These are phyloP conservation scores for Triplophysa tibetana DNA, from an alignment of 2,113 vertebrate genomes.

Conservation along the genomic window DNA sequence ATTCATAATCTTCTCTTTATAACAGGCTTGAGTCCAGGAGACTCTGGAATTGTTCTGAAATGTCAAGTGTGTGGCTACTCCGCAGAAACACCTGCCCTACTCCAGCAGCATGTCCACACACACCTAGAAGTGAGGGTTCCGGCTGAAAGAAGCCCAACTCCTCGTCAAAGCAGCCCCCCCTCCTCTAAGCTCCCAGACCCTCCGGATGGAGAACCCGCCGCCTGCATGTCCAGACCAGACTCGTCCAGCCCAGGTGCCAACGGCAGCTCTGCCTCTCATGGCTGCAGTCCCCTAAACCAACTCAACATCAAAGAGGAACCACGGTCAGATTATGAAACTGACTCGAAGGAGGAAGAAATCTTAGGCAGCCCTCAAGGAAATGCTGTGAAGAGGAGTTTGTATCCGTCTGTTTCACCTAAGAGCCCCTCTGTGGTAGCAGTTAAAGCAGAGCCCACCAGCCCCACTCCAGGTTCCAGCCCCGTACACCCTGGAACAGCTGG, in stretches of 20 bases:
- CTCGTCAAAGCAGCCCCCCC: conserved; percentile 59
- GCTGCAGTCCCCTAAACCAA: conserved; percentile 60
- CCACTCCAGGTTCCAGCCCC: conserved; percentile 88
- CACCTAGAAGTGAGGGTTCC: conserved; percentile 72
- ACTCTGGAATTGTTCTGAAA: conserved; percentile 76
- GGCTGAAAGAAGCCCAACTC: conserved; percentile 67
- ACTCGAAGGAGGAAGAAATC: conserved; percentile 50
- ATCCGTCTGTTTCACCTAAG: conserved; percentile 73
- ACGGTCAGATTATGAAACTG: conserved; percentile 66
- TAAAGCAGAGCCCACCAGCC: conserved; percentile 87
- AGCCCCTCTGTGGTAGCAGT: conserved; percentile 75
- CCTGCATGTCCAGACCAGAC: conserved; percentile 64
- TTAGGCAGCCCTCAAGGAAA: conserved; percentile 45
- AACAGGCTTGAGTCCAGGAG: conserved; percentile 77
- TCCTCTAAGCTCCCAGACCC: conserved; percentile 60
- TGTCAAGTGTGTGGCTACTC: conserved; percentile 80
- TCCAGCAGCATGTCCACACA: conserved; percentile 82
- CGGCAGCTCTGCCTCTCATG: conserved; percentile 70
- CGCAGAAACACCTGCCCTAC: conserved; percentile 77
- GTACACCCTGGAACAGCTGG: conserved; percentile 76
- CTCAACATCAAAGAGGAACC: conserved; percentile 84
- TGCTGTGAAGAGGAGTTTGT: conserved; percentile 54
- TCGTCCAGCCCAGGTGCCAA: conserved; percentile 75
- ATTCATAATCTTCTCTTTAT: background rate
- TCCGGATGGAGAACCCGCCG: conserved; percentile 58